Evolutionary conservation across 2,888 invertebrate genomes (phyloP).

Genomic region (Incurvaria masculella): DNA sequence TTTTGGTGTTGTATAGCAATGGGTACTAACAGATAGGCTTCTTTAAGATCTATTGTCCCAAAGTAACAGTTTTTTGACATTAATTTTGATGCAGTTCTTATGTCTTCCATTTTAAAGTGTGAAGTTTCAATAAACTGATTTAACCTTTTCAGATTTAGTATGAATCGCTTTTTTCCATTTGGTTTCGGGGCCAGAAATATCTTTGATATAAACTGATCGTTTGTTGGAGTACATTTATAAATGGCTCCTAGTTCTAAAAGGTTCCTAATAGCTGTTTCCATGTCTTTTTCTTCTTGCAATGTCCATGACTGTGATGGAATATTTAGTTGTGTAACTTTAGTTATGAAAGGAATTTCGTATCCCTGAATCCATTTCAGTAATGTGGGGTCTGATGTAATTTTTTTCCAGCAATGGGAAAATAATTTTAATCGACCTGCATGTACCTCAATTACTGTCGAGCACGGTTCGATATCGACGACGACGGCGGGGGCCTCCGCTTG

Average conservation of each 20-base stretch:
- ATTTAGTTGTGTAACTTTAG: neutral
- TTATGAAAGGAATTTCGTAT: neutral
- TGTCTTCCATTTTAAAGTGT: constrained; percentile 10
- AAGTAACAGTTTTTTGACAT: neutral
- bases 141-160: neutral
- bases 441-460: too few species aligned
- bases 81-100: constrained; percentile 3
- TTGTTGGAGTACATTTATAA: neutral
- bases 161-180: neutral
- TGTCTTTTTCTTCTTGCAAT: neutral
- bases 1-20: neutral
- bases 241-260: neutral
- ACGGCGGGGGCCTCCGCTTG: too few species aligned
- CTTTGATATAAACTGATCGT: neutral
- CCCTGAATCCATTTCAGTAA: neutral
- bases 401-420: too few species aligned
- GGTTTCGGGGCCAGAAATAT: neutral
- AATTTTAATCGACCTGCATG: too few species aligned
- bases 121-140: neutral
- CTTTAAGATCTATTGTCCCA: constrained; percentile 2
- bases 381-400: neutral
- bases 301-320: neutral
- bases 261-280: neutral
- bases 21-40: constrained; percentile 1
- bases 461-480: too few species aligned